Evolutionary conservation across 2,797 vertebrate genomes (phyloP).

Genomic region (Anguilla marmorata): DNA sequence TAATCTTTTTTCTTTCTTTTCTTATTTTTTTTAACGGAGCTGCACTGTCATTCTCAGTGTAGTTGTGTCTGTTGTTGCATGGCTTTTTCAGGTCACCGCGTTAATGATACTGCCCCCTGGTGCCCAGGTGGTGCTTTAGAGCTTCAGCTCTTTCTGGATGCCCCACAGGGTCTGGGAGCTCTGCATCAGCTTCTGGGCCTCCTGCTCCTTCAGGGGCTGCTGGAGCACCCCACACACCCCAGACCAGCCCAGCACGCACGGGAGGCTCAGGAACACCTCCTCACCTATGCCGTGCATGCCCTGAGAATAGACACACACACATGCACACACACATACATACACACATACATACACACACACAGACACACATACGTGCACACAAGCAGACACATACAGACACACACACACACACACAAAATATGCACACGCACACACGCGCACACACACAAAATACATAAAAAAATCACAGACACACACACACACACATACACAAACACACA

Average conservation of each 20-base stretch:
- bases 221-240: constrained; percentile 45
- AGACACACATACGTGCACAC: not conserved
- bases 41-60: not conserved
- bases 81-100: not conserved
- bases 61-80: too few species aligned
- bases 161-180: constrained; percentile 37
- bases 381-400: not conserved
- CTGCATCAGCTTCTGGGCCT: constrained; percentile 28
- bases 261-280: constrained; percentile 45
- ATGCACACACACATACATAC: too few species aligned
- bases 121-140: not conserved
- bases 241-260: constrained; percentile 40
- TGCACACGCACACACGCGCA: too few species aligned
- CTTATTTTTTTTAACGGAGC: not conserved
- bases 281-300: constrained; percentile 37
- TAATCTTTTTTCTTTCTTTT: too few species aligned
- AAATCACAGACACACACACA: too few species aligned
- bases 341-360: too few species aligned
- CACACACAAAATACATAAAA: too few species aligned
- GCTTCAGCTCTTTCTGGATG: constrained; percentile 35
- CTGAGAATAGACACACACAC: constrained; percentile 26
- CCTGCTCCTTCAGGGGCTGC: constrained; percentile 34
- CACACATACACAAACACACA: too few species aligned
- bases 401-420: too few species aligned
- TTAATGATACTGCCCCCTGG: not conserved